Percentiles rank a stretch among this genome's conserved stretches.
These are phyloP conservation scores for Heliconius cydno DNA, from an alignment of 2,888 invertebrate genomes.

Conservation along the genomic window DNA sequence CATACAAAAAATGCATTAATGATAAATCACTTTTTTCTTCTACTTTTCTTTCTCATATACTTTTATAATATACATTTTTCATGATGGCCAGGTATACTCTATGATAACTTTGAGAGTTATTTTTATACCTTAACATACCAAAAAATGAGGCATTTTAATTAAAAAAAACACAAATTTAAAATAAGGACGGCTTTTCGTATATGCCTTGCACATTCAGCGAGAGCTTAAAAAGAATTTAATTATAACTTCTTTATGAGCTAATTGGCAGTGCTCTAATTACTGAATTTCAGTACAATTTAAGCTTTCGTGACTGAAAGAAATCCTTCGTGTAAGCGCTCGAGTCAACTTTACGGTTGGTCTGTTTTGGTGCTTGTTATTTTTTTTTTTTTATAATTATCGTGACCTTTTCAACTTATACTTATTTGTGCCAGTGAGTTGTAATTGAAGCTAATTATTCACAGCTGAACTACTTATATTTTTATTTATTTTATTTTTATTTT, in stretches of 20 bases:
- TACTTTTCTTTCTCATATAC: too few relatives aligned
- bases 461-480: background rate
- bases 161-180: background rate
- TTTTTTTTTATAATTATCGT: constrained; percentile 28
- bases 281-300: constrained; percentile 35
- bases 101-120: too few relatives aligned
- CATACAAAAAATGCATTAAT: too few relatives aligned
- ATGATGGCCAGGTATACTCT: too few relatives aligned
- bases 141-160: background rate
- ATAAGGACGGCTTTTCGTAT: background rate
- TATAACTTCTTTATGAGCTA: constrained; percentile 40
- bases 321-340: constrained; percentile 28
- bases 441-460: background rate
- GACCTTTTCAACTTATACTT: constrained; percentile 20
- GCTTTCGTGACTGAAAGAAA: constrained; percentile 36
- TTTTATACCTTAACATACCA: too few relatives aligned
- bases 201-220: constrained; percentile 12
- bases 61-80: too few relatives aligned
- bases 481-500: background rate
- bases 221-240: constrained; percentile 24
- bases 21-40: too few relatives aligned
- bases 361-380: constrained; percentile 8
- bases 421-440: constrained; percentile 6
- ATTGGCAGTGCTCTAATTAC: constrained; percentile 39
- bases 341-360: constrained; percentile 30